Evolutionary conservation across 1,140 invertebrate genomes (phyloP).

Genomic region (Calephelis virginiensis): DNA sequence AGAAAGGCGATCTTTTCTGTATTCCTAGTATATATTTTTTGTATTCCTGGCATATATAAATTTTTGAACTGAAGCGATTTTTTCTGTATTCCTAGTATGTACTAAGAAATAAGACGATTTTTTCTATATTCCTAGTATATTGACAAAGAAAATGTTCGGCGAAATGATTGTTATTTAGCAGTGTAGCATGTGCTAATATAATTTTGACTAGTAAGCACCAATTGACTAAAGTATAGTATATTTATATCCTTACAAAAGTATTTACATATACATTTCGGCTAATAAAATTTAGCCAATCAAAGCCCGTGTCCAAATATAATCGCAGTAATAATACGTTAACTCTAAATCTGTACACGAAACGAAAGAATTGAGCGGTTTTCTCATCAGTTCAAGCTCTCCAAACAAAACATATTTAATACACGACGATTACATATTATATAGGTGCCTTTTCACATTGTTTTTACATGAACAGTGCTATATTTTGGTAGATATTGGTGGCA

Average conservation of each 20-base stretch:
- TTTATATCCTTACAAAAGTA: slow-evolving; percentile 53
- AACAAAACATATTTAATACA: neutral
- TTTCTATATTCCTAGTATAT: neutral
- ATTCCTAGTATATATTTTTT: neutral
- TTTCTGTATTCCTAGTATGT: neutral
- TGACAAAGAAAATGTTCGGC: slow-evolving; percentile 24
- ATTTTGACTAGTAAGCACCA: slow-evolving; percentile 79
- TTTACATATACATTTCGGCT: slow-evolving; percentile 60
- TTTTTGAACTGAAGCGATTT: neutral
- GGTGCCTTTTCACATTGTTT: no score
- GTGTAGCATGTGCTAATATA: slow-evolving; percentile 62
- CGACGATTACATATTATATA: neutral
- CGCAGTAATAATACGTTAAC: slow-evolving; percentile 9
- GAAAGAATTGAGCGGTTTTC: slow-evolving; percentile 24
- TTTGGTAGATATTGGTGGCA: neutral
- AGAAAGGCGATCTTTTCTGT: no score
- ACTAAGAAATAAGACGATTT: neutral
- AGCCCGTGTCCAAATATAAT: slow-evolving; percentile 34
- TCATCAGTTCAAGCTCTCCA: slow-evolving; percentile 17
- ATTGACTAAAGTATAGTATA: slow-evolving; percentile 63
- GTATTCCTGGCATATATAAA: neutral
- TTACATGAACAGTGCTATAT: neutral
- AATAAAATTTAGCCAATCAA: slow-evolving; percentile 71
- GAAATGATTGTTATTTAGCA: slow-evolving; percentile 24
- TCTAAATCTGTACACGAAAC: slow-evolving; percentile 8